These are phyloP conservation scores for Meleagris gallopavo DNA, from an alignment of 2,113 vertebrate genomes.

Conservation along the genomic window DNA sequence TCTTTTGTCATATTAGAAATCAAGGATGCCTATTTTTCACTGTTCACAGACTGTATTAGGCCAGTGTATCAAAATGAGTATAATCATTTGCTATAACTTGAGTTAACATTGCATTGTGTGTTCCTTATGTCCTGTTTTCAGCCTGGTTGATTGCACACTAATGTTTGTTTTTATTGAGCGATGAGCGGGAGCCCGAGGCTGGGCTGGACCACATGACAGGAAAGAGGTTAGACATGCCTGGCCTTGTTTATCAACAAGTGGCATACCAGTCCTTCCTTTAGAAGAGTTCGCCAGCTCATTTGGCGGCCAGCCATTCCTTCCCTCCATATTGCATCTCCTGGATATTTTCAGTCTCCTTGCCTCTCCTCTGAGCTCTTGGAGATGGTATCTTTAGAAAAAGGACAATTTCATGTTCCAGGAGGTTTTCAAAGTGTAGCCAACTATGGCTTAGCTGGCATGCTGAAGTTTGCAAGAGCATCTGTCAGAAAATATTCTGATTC, in stretches of 20 bases:
- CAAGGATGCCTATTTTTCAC: too few species aligned
- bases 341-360: conserved; percentile 23
- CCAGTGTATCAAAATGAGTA: too few species aligned
- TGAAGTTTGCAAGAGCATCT: conserved; percentile 55
- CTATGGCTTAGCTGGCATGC: conserved; percentile 26
- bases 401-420: conserved; percentile 48
- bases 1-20: too few species aligned
- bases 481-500: conserved; percentile 54
- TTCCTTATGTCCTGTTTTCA: too few species aligned
- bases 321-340: conserved; percentile 9
- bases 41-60: too few species aligned
- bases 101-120: too few species aligned
- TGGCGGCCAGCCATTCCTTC: conserved; percentile 17
- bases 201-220: too few species aligned
- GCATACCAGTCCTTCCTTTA: conserved; percentile 20
- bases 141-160: too few species aligned
- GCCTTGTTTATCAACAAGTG: neutral
- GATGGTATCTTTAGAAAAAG: conserved; percentile 32
- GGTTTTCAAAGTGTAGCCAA: conserved; percentile 35
- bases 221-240: too few species aligned
- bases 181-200: too few species aligned
- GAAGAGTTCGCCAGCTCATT: neutral
- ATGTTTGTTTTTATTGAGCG: too few species aligned
- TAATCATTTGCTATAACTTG: too few species aligned
- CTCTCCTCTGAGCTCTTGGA: conserved; percentile 13